Conservation (phyloP, 2,888 invertebrate genomes). For the Chouioia cunea region DNA sequence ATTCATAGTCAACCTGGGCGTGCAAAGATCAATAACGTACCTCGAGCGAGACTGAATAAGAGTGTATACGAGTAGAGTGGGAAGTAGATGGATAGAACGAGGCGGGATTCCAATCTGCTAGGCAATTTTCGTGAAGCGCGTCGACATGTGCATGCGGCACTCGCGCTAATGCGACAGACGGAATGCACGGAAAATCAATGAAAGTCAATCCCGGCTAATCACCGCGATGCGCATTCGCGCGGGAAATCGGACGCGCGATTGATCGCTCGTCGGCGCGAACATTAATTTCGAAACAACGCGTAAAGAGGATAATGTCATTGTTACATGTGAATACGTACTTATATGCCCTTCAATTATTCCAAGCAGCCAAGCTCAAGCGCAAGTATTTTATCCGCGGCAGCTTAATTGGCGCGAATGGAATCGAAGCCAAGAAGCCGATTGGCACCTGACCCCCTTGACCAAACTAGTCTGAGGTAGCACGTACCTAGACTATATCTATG, state of each 20-base stretch:
- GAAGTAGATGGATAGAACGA: neutral
- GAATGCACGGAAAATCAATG: conserved; percentile 9
- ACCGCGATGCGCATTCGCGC: neutral
- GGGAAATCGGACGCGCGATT: too few species aligned
- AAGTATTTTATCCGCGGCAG: conserved; percentile 7
- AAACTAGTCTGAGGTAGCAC: conserved; percentile 1
- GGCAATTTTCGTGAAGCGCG: conserved; percentile 29
- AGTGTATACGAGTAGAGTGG: neutral
- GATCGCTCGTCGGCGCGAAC: too few species aligned
- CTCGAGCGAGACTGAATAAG: neutral
- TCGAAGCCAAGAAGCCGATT: conserved; percentile 23
- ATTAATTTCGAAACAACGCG: neutral
- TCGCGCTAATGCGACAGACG: conserved; percentile 7
- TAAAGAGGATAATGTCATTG: too few species aligned
- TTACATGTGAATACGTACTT: neutral
- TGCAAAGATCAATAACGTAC: conserved; percentile 20
- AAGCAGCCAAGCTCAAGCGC: neutral
- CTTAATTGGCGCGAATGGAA: conserved; percentile 6
- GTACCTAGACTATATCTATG: too few species aligned
- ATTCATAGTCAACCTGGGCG: conserved; percentile 3
- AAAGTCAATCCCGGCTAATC: conserved; percentile 24
- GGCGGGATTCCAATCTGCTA: conserved; percentile 35
- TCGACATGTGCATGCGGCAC: neutral
- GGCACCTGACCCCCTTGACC: conserved; percentile 23
- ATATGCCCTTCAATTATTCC: conserved; percentile 28